Evolutionary conservation across 2,113 vertebrate species (phyloP).

Genomic region (Brachionichthys hirsutus): DNA sequence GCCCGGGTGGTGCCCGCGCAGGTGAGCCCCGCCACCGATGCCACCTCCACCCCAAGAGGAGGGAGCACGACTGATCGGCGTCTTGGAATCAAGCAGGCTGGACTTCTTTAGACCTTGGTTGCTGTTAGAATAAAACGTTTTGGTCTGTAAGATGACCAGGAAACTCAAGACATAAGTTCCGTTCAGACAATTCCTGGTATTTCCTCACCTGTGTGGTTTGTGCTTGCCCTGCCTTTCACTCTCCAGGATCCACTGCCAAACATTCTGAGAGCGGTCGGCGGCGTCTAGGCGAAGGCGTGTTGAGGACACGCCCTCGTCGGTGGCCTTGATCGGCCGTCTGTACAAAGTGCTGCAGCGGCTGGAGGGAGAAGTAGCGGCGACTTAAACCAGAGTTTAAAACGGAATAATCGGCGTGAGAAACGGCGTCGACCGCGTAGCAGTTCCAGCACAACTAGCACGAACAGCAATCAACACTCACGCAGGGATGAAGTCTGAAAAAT

Average conservation of each 20-base stretch:
- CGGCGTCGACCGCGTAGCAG: neutral
- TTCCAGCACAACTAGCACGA: neutral
- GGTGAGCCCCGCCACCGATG: conserved; percentile 68
- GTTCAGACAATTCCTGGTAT: neutral
- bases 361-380: conserved; percentile 4
- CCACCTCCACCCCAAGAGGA: conserved; percentile 80
- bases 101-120: conserved; percentile 85
- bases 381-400: conserved; percentile 4
- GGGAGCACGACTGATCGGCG: conserved; percentile 49
- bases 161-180: neutral
- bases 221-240: conserved; percentile 90
- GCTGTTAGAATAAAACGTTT: conserved; percentile 46
- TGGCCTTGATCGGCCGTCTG: conserved; percentile 77
- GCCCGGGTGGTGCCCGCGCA: conserved; percentile 77
- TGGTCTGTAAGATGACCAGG: neutral
- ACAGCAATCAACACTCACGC: conserved; percentile 64
- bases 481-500: conserved; percentile 78
- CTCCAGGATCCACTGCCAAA: conserved; percentile 97
- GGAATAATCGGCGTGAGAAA: neutral
- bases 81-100: conserved; percentile 80
- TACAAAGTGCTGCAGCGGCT: conserved; percentile 81
- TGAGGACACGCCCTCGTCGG: conserved; percentile 73
- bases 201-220: conserved; percentile 87
- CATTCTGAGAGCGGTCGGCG: conserved; percentile 88
- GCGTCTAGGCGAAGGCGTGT: conserved; percentile 84